phyloP scores from a whole-genome alignment of 2,888 invertebrate species.

The Acleris emargana region DNA sequence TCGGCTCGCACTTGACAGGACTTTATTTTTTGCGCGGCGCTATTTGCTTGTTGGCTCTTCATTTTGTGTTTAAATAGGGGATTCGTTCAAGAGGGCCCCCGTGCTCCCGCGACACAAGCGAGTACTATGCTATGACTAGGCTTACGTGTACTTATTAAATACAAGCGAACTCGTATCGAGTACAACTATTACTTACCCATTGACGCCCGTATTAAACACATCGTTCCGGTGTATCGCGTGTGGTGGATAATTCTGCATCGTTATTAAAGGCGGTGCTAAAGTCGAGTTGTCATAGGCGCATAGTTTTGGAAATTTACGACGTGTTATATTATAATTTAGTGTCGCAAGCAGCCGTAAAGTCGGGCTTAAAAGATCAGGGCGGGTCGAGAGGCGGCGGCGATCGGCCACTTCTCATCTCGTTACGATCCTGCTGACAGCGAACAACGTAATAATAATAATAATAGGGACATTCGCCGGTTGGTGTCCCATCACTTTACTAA shows the following conservation, averaged over 20 bases:
- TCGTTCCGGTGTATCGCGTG: neutral
- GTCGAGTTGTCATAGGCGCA: constrained; percentile 67
- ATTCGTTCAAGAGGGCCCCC: constrained; percentile 70
- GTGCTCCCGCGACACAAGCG: constrained; percentile 60
- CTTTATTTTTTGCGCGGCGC: constrained; percentile 66
- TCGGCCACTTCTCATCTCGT: constrained; percentile 32
- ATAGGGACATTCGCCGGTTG: too few species aligned
- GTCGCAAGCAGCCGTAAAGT: constrained; percentile 73
- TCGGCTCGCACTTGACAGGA: too few species aligned
- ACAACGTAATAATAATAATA: constrained; percentile 2
- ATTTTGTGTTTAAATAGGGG: constrained; percentile 78
- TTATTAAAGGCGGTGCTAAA: constrained; percentile 55
- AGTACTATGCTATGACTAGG: constrained; percentile 55
- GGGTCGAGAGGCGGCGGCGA: constrained; percentile 42
- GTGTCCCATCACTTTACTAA: too few species aligned
- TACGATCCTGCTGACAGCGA: constrained; percentile 18
- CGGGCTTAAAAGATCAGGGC: constrained; percentile 78
- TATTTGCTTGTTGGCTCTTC: constrained; percentile 77
- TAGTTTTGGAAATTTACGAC: constrained; percentile 81
- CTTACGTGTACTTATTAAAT: too few species aligned
- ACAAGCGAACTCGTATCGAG: neutral
- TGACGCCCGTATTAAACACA: neutral
- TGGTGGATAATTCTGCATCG: constrained; percentile 9
- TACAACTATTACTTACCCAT: neutral
- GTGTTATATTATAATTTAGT: constrained; percentile 84